Percentiles rank a stretch among this genome's conserved stretches.
phyloP scores from a whole-genome alignment of 2,113 vertebrate species.

The Hylia prasina region DNA sequence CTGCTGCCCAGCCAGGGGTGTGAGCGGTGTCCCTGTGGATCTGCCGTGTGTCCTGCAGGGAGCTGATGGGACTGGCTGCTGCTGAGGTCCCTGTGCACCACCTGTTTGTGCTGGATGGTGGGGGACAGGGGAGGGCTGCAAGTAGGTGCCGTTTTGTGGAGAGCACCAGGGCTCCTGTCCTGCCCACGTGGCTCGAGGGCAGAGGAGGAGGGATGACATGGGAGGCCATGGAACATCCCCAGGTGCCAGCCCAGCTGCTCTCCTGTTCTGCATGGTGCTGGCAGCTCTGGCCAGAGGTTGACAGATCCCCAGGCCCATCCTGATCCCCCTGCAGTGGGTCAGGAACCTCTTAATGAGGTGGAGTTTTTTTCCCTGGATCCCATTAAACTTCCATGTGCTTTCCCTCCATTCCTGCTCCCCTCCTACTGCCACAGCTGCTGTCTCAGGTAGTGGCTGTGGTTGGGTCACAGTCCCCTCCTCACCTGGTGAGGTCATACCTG shows the following conservation, averaged over 20 bases:
- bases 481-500: background rate
- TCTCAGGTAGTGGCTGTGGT: background rate
- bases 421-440: background rate
- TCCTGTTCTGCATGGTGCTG: accelerated
- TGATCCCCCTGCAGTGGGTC: accelerated
- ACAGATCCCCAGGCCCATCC: background rate
- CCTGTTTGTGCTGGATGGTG: accelerated
- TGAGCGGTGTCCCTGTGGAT: accelerated
- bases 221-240: accelerated
- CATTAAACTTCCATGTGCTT: background rate
- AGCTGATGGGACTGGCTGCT: accelerated
- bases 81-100: too few relatives aligned
- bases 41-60: accelerated
- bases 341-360: background rate
- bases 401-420: background rate
- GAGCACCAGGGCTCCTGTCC: background rate
- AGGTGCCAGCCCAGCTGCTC: background rate
- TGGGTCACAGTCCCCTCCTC: background rate
- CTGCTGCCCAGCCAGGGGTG: background rate
- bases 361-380: background rate
- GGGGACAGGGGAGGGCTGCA: accelerated
- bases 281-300: background rate
- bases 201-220: accelerated
- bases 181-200: background rate
- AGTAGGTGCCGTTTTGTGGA: accelerated